A percentile compares a stretch with the other conserved stretches of the same genome.
Conservation (phyloP, 1,140 invertebrate genomes). For the Nasonia vitripennis region DNA sequence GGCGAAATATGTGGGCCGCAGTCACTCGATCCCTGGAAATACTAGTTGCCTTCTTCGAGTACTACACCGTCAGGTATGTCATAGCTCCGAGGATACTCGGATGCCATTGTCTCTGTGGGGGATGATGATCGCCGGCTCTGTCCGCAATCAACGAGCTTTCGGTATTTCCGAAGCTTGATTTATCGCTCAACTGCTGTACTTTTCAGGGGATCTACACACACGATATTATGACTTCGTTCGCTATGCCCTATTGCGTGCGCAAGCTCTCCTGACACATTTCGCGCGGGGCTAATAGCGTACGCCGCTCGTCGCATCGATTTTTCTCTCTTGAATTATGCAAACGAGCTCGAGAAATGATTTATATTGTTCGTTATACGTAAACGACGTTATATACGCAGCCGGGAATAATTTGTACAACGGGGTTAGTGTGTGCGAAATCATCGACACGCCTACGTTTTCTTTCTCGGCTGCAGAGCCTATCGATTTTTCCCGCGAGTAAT, state of each 20-base stretch:
- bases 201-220: background rate
- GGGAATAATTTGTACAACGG: too few relatives aligned
- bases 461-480: background rate
- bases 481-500: background rate
- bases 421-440: too few relatives aligned
- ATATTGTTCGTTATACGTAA: too few relatives aligned
- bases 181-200: background rate
- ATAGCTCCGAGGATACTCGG: background rate
- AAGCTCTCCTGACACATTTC: too few relatives aligned
- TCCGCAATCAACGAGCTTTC: background rate
- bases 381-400: too few relatives aligned
- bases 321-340: too few relatives aligned
- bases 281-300: too few relatives aligned
- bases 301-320: too few relatives aligned
- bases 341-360: too few relatives aligned
- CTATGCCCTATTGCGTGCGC: background rate
- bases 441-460: too few relatives aligned
- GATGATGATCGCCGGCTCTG: background rate
- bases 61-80: conserved; percentile 84
- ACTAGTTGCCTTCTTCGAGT: conserved; percentile 86
- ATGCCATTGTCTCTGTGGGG: background rate
- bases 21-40: conserved; percentile 85
- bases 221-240: background rate
- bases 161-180: background rate
- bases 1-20: conserved; percentile 82